Base-by-base conservation (phyloP, 2,888 invertebrate genomes). In the Siphonodentalium dalli region DNA sequence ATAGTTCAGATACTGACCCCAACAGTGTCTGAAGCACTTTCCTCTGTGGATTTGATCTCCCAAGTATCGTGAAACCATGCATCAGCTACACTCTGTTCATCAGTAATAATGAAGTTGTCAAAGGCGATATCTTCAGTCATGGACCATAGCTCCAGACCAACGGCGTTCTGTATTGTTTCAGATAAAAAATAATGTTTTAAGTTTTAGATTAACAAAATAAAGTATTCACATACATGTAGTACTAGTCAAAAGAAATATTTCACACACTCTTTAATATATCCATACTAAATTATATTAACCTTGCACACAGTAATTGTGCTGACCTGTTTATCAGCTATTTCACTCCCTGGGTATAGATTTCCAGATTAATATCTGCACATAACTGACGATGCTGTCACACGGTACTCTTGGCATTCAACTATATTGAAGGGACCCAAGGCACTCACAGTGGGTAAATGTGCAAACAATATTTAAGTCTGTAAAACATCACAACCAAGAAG, bases 81-180 rank as follows among this genome's bases (percentile, higher is more conserved):
- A 23, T 87, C 86, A 0, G 95, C 93, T 0, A 89, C 86, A 1
- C 82, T 83, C 53, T 87, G 83, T 72, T 92, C 89, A 79, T 97
- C 93, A 0, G 96, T 90, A 54, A 99, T 86, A 57, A 99, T 85
- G 49, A 99, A 85, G 84, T 98, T 98, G 84, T 99, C 99, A 84
- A 99, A 99, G 53, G 94, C 84, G 69, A 99, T 91, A 72, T 88
- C 87, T 58, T 92, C 90, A 0, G 94, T 93, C 94, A 99, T 98
- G 5, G 98, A 95, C 99, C 99, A 99, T 61, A 99, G 84, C 82
- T 99, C 99, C 80, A 99, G 89, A 18, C 98, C 99, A 49, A 99
- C 85, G 20, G 97, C 95, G 76, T 87, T 86, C 95, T 95, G 77
- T 20, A 66, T 65, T 37, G 24, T 28, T 31, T 13, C 9, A 31